Conservation (phyloP, 2,888 invertebrate species). For the Callyntrura sp. region DNA sequence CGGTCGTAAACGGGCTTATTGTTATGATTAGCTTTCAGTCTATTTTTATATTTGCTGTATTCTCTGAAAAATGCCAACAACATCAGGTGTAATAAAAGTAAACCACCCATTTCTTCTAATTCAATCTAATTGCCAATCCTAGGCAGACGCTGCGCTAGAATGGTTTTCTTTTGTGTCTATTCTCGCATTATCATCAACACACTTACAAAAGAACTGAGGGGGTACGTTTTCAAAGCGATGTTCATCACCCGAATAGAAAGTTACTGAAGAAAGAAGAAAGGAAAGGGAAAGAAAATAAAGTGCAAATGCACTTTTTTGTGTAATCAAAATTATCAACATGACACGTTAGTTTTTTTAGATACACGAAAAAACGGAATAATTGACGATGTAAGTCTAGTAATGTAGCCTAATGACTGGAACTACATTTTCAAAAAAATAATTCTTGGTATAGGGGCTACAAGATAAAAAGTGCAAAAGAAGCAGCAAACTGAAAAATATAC, state of each 20-base stretch:
- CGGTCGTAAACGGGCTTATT: background rate
- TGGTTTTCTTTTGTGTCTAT: background rate
- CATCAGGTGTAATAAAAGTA: background rate
- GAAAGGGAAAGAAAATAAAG: background rate
- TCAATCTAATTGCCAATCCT: background rate
- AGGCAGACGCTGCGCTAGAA: constrained; percentile 18
- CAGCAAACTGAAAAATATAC: constrained; percentile 10
- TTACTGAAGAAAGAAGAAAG: background rate
- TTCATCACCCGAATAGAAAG: background rate
- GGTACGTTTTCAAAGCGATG: background rate
- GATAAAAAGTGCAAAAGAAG: constrained; percentile 39
- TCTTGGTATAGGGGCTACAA: too few species aligned
- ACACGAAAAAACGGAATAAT: background rate
- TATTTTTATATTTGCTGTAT: constrained; percentile 4
- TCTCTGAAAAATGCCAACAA: background rate
- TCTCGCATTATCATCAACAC: background rate
- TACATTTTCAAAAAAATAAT: background rate
- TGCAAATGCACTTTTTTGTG: constrained; percentile 21
- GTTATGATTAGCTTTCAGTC: background rate
- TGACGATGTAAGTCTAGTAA: background rate
- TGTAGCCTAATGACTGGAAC: constrained; percentile 41
- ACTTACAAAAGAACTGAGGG: background rate
- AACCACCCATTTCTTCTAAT: background rate
- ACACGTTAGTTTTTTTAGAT: constrained; percentile 30
- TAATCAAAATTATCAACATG: background rate